A percentile compares a stretch with the other conserved stretches of the same genome.
phyloP scores from a whole-genome alignment of 2,113 vertebrate genomes.

The Gnathonemus echidnorhynchus region DNA sequence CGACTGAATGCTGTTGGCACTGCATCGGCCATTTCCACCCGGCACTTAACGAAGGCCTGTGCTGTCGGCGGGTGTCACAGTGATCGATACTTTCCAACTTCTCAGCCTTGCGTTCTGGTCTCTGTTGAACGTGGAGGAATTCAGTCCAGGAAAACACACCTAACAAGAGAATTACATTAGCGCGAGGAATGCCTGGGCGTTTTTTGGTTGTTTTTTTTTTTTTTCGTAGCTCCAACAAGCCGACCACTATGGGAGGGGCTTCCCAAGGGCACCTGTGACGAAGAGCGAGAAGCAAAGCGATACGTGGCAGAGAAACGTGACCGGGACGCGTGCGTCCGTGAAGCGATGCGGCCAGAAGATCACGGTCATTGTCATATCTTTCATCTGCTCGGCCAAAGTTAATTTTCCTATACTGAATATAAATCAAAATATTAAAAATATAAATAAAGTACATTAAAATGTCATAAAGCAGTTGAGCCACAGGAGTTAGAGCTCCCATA shows the following conservation, averaged over 20 bases:
- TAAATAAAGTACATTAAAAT: not conserved
- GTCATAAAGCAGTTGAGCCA: not conserved
- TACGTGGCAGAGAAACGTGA: not conserved
- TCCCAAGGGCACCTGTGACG: not conserved
- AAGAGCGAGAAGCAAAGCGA: not conserved
- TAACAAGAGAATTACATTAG: not conserved
- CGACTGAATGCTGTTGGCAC: not conserved
- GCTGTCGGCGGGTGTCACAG: not conserved
- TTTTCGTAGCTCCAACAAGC: not conserved
- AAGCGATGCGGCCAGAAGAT: not conserved
- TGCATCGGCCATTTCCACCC: not conserved
- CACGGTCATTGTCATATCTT: not conserved
- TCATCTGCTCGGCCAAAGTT: not conserved
- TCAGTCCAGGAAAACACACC: not conserved
- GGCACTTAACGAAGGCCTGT: not conserved
- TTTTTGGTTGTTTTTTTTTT: no score
- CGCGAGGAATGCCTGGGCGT: not conserved
- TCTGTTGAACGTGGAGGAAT: not conserved
- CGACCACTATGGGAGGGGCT: not conserved
- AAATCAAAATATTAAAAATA: constrained; percentile 1
- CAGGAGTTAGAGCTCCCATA: not conserved
- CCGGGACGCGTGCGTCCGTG: not conserved
- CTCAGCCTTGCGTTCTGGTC: not conserved
- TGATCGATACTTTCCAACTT: not conserved
- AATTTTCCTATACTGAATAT: not conserved